Evolutionary conservation across 2,888 invertebrate species (phyloP).

Genomic region (Volucella inflata): DNA sequence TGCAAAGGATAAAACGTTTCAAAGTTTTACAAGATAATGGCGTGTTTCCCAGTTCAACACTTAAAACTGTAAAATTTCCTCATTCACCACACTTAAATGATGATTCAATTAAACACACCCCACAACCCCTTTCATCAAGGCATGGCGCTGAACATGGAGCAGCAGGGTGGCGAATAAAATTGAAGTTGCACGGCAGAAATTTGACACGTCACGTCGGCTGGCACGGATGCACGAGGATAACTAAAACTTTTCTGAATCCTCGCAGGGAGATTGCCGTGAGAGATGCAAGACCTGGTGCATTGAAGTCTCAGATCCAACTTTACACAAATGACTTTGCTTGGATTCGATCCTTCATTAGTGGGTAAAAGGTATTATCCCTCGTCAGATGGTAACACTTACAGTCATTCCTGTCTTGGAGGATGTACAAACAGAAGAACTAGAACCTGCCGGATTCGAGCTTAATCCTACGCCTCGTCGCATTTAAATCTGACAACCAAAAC

Average conservation of each 20-base stretch:
- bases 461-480: not conserved
- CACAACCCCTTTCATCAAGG: not conserved
- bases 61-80: slow-evolving; percentile 44
- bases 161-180: not conserved
- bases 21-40: slow-evolving; percentile 42
- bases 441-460: slow-evolving; percentile 3
- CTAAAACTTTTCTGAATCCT: not conserved
- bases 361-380: slow-evolving; percentile 40
- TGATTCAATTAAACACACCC: slow-evolving; percentile 62
- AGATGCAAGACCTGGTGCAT: not conserved
- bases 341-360: slow-evolving; percentile 43
- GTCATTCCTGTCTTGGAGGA: not conserved
- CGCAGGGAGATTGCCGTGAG: too few species aligned
- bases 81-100: slow-evolving; percentile 54
- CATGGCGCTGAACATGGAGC: not conserved
- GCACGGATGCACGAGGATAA: not conserved
- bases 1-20: slow-evolving; percentile 32
- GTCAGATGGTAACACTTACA: slow-evolving; percentile 23
- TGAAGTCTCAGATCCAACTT: not conserved
- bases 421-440: not conserved
- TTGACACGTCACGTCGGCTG: slow-evolving; percentile 9
- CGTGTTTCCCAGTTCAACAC: slow-evolving; percentile 32
- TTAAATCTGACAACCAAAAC: slow-evolving; percentile 36
- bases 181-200: slow-evolving; percentile 11
- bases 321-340: not conserved